Evolutionary conservation across 2,113 vertebrate genomes (phyloP).

Genomic region (Atherinomorus stipes): DNA sequence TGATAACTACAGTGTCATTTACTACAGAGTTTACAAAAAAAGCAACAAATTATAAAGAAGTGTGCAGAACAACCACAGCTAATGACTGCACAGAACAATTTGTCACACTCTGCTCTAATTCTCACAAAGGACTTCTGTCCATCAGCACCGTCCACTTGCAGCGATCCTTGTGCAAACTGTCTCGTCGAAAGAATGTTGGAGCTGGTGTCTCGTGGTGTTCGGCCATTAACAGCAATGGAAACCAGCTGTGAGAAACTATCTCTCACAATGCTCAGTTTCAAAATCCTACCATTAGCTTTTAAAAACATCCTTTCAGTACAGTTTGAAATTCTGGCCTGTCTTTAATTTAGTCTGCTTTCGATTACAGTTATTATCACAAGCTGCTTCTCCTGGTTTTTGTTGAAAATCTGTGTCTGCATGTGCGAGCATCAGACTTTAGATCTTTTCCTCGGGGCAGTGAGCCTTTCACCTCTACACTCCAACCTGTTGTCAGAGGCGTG

Average conservation of each 20-base stretch:
- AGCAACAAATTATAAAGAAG: not conserved
- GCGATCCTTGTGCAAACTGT: slow-evolving; percentile 50
- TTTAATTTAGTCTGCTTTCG: slow-evolving; percentile 71
- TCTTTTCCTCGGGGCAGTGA: slow-evolving; percentile 56
- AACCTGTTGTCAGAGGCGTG: slow-evolving; percentile 71
- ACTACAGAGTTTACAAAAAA: too few relatives aligned
- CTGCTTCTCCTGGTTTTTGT: slow-evolving; percentile 63
- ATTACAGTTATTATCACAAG: slow-evolving; percentile 83
- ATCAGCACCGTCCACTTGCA: not conserved
- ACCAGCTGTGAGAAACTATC: slow-evolving; percentile 75
- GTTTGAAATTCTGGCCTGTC: slow-evolving; percentile 57
- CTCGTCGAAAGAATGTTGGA: slow-evolving; percentile 57
- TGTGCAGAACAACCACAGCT: not conserved
- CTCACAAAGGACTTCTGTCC: not conserved
- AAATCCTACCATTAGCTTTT: slow-evolving; percentile 60
- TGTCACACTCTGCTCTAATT: too few relatives aligned
- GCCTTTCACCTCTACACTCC: slow-evolving; percentile 64
- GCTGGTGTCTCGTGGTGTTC: slow-evolving; percentile 53
- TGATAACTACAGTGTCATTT: not conserved
- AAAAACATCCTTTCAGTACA: slow-evolving; percentile 66
- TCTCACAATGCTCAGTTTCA: slow-evolving; percentile 59
- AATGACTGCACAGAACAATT: too few relatives aligned
- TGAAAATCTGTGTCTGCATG: slow-evolving; percentile 46
- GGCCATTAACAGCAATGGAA: slow-evolving; percentile 68
- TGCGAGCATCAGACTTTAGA: slow-evolving; percentile 54